Evolutionary conservation across 2,888 invertebrate species (phyloP), one percentile per base, ranked within the genome.

Genomic region (Chironomus riparius): DNA sequence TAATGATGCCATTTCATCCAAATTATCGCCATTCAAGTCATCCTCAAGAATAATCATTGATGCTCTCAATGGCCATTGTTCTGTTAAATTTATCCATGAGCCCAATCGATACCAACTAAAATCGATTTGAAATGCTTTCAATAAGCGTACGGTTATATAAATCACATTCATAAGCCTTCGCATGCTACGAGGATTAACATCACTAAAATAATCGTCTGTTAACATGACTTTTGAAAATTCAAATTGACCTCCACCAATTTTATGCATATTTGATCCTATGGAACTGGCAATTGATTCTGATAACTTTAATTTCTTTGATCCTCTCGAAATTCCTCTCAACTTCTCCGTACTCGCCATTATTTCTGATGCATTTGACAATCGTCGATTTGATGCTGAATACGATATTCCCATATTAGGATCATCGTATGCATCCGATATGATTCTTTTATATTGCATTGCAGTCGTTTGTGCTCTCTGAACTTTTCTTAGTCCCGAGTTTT

Each of bases 31-130:
- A 79, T 90, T 91, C 77, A 92, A 89, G 83, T 98, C 97, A 82
- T 93, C 95, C 83, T 95, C 93, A 80, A 97, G 90, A 78, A 98
- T 96, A 81, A 99, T 92, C 97, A 98, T 98, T 13, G 98, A 97
- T 28, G 97, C 94, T 76, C 98, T 88, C 85, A 97, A 94, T 0
- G 98, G 98, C 98, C 98, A 99, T 83, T 98, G 98, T 82, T 99
- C 99, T 0, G 98, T 97, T 77, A 99, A 90, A 85, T 98, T 98
- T 79, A 98, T 94, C 98, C 98, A 98, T 77, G 95, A 94, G 78
- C 97, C 97, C 80, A 99, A 87, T 80, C 96, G 93, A 85, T 97
- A 95, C 98, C 98, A 99, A 85, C 95, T 97, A 86, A 99, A 99
- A 83, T 99, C 98, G 79, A 99, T 94, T 86, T 97, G 96, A 88